Conservation (phyloP, 1,140 invertebrate species). For the Agraylea sexmaculata region DNA sequence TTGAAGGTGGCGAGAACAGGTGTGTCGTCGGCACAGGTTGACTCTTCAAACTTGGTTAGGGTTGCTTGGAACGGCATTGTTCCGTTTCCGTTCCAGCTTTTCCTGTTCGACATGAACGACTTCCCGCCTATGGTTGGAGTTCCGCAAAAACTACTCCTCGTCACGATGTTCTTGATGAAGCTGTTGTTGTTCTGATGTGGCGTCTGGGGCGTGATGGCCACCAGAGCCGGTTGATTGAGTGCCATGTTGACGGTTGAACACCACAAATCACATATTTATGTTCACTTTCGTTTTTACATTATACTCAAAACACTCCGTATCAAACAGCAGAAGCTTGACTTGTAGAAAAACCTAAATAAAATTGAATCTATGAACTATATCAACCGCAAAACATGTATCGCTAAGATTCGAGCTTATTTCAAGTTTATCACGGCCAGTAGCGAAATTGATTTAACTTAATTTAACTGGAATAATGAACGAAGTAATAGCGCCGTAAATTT, state of each 20-base stretch:
- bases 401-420: too few species aligned
- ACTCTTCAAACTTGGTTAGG: constrained; percentile 20
- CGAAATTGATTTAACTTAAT: too few species aligned
- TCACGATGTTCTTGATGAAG: constrained; percentile 39
- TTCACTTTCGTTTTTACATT: too few species aligned
- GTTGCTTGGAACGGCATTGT: constrained; percentile 35
- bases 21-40: constrained; percentile 4
- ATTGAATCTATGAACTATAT: constrained; percentile 22
- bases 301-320: too few species aligned
- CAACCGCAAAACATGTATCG: constrained; percentile 31
- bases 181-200: constrained; percentile 35
- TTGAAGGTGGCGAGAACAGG: constrained; percentile 36
- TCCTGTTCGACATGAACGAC: constrained; percentile 37
- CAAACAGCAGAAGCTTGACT: too few species aligned
- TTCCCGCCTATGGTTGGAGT: constrained; percentile 31
- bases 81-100: constrained; percentile 41
- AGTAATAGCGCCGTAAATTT: too few species aligned
- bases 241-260: too few species aligned
- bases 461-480: too few species aligned
- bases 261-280: too few species aligned
- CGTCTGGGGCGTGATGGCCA: constrained; percentile 40
- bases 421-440: too few species aligned
- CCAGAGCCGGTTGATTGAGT: constrained; percentile 38
- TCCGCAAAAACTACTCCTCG: constrained; percentile 39
- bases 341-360: constrained; percentile 25